phyloP scores from a whole-genome alignment of 2,797 vertebrate species.

The Syngnathus rostellatus region DNA sequence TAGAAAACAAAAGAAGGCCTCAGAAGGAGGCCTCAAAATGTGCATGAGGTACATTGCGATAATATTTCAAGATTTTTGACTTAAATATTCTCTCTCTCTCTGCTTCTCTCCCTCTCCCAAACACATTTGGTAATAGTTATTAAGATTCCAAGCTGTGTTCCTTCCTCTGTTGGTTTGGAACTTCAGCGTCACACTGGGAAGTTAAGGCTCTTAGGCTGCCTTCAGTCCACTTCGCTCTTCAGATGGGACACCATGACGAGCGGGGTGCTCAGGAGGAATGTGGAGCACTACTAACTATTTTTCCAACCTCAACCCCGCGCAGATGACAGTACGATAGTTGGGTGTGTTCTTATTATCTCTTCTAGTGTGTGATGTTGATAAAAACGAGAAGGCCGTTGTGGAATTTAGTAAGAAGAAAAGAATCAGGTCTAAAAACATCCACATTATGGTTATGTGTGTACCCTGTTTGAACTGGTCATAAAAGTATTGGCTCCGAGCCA shows the following conservation, averaged over 20 bases:
- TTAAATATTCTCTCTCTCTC: neutral
- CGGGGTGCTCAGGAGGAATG: constrained; percentile 41
- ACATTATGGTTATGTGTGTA: neutral
- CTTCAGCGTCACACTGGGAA: constrained; percentile 44
- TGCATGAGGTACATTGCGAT: neutral
- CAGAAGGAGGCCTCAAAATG: neutral
- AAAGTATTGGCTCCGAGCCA: constrained; percentile 44
- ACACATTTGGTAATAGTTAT: constrained; percentile 18
- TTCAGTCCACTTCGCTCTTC: constrained; percentile 26
- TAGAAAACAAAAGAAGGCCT: neutral
- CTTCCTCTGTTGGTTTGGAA: constrained; percentile 52
- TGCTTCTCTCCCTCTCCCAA: neutral
- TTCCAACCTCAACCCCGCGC: neutral
- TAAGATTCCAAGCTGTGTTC: constrained; percentile 51
- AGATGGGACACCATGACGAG: constrained; percentile 40
- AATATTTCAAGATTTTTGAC: too few relatives aligned
- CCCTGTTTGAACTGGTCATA: constrained; percentile 55
- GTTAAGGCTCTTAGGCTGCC: constrained; percentile 42
- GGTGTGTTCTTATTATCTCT: too few relatives aligned
- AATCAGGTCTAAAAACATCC: neutral
- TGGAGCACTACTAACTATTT: constrained; percentile 30
- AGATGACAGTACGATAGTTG: too few relatives aligned
- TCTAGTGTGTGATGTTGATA: too few relatives aligned
- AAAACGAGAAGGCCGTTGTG: neutral
- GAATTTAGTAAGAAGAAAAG: neutral